Evolutionary conservation across 2,888 invertebrate genomes (phyloP).

Genomic region (Disparrhopalites patrizii): DNA sequence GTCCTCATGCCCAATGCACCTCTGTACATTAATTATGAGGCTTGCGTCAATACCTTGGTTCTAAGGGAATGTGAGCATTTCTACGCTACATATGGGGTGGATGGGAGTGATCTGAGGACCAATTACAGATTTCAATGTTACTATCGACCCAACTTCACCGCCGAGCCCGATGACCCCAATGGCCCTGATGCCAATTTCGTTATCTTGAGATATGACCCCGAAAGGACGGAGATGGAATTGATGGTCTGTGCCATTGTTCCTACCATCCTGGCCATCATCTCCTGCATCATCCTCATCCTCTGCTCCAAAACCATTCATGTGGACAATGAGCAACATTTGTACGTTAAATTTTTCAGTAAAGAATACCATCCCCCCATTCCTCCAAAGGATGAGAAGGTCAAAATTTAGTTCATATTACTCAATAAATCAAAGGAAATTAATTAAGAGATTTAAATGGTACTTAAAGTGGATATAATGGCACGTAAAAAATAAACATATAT

Average conservation of each 20-base stretch:
- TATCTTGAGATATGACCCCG: conserved; percentile 70
- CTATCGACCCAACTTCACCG: conserved; percentile 62
- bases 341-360: conserved; percentile 68
- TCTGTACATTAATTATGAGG: conserved; percentile 80
- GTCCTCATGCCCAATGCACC: conserved; percentile 75
- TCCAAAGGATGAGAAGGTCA: background rate
- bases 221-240: conserved; percentile 60
- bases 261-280: conserved; percentile 74
- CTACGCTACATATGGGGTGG: conserved; percentile 75
- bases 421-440: no score
- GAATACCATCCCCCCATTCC: conserved; percentile 6
- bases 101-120: conserved; percentile 84
- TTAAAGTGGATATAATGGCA: no score
- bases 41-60: conserved; percentile 80
- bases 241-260: conserved; percentile 74
- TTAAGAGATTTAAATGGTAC: no score
- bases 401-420: no score
- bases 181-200: conserved; percentile 58
- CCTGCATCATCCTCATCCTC: conserved; percentile 74
- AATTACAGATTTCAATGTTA: conserved; percentile 83
- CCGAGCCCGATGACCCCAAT: conserved; percentile 38
- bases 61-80: conserved; percentile 80
- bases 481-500: no score
- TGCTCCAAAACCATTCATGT: conserved; percentile 83
- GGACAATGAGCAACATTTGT: conserved; percentile 87